A percentile compares a stretch with the other conserved stretches of the same genome.
phyloP scores from a whole-genome alignment of 2,113 vertebrate genomes.

The Oriolus oriolus region DNA sequence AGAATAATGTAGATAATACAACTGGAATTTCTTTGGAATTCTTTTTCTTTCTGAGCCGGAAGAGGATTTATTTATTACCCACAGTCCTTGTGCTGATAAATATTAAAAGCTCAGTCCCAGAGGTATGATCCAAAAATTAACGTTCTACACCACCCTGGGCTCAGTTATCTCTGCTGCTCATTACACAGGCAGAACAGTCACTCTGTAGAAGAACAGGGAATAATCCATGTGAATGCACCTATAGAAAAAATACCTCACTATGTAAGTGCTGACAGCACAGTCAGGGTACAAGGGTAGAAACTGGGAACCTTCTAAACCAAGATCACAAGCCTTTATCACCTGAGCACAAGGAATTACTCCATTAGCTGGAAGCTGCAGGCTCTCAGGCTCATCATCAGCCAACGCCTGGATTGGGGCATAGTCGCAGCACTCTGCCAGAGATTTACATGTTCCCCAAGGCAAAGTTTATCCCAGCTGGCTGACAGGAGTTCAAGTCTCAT shows the following conservation, averaged over 20 bases:
- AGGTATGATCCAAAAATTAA: background rate
- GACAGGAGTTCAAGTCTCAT: background rate
- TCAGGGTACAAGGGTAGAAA: background rate
- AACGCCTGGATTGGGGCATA: background rate
- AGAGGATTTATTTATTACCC: background rate
- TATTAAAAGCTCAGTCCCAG: background rate
- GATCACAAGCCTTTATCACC: background rate
- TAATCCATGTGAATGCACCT: background rate
- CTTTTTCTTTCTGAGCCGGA: background rate
- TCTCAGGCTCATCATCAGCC: background rate
- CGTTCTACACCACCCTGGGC: background rate
- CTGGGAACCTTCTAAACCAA: background rate
- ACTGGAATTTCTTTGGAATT: background rate
- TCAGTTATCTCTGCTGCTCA: background rate
- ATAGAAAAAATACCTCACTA: background rate
- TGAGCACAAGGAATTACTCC: background rate
- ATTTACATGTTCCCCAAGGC: background rate
- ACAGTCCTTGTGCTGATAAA: background rate
- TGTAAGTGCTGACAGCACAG: background rate
- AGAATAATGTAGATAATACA: background rate
- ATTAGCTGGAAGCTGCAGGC: background rate
- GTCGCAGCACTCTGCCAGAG: background rate
- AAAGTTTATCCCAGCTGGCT: conserved; percentile 7
- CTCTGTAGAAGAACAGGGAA: background rate
- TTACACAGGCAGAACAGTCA: background rate